These are phyloP conservation scores for Megaceryle torquata DNA, from an alignment of 2,113 vertebrate species.

Conservation along the genomic window DNA sequence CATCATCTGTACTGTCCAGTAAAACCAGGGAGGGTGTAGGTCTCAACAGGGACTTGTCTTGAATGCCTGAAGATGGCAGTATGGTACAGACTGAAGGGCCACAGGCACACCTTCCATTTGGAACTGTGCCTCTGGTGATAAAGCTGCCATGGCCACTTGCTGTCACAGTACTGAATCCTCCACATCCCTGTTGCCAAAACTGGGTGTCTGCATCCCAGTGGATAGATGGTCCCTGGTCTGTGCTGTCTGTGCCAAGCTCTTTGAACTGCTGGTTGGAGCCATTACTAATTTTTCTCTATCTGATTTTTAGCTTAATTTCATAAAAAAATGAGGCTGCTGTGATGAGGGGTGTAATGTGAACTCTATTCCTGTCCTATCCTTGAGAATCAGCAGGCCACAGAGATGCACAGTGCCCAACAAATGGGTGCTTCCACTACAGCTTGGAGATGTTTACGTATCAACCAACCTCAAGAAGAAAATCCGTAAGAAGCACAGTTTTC, in stretches of 20 bases:
- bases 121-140: not conserved
- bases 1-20: not conserved
- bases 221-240: not conserved
- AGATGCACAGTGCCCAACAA: rapidly evolving
- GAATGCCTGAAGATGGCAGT: not conserved
- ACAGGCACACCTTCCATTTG: not conserved
- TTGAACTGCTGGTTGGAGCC: not conserved
- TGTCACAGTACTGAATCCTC: not conserved
- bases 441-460: not conserved
- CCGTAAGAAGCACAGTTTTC: not conserved
- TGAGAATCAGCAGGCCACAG: not conserved
- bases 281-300: not conserved
- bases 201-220: rapidly evolving
- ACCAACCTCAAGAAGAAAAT: not conserved
- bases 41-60: not conserved
- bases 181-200: not conserved
- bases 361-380: rapidly evolving
- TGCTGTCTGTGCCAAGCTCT: not conserved
- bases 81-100: not conserved
- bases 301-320: not conserved
- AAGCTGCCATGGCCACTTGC: not conserved
- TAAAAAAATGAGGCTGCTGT: not conserved
- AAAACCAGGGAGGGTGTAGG: not conserved
- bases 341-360: not conserved
- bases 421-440: not conserved